Evolutionary conservation across 2,797 vertebrate genomes (phyloP).

Genomic region (Typhlichthys subterraneus): DNA sequence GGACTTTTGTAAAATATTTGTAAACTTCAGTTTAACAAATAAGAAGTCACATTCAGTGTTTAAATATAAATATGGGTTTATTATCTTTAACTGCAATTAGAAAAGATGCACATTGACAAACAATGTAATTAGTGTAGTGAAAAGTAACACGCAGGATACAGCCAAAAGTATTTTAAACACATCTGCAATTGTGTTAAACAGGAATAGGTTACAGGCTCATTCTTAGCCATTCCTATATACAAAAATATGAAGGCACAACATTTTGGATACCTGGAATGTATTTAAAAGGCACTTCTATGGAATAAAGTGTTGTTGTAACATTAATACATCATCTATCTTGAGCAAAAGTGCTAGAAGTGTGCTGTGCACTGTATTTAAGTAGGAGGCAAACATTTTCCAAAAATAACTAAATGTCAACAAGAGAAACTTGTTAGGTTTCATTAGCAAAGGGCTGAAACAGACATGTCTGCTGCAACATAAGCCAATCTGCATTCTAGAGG

Average conservation of each 20-base stretch:
- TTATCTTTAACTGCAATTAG: constrained; percentile 92
- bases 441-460: constrained; percentile 13
- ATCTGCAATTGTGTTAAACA: constrained; percentile 79
- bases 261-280: constrained; percentile 84
- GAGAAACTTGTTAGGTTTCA: neutral
- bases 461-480: constrained; percentile 23
- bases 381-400: constrained; percentile 8
- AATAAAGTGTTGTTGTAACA: constrained; percentile 46
- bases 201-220: constrained; percentile 61
- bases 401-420: constrained; percentile 27
- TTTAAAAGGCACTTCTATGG: constrained; percentile 81
- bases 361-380: constrained; percentile 12
- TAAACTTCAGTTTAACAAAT: neutral
- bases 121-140: constrained; percentile 83
- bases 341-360: constrained; percentile 46
- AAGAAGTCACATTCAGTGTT: constrained; percentile 8
- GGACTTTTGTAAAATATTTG: neutral
- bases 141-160: constrained; percentile 84
- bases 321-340: constrained; percentile 27
- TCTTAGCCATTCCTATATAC: constrained; percentile 26
- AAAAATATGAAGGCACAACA: constrained; percentile 70
- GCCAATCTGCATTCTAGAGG: constrained; percentile 27
- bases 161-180: constrained; percentile 80
- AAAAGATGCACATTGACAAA: constrained; percentile 80
- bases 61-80: constrained; percentile 75